Base-by-base conservation (phyloP, 2,113 vertebrate species). In the Bufo gargarizans region DNA sequence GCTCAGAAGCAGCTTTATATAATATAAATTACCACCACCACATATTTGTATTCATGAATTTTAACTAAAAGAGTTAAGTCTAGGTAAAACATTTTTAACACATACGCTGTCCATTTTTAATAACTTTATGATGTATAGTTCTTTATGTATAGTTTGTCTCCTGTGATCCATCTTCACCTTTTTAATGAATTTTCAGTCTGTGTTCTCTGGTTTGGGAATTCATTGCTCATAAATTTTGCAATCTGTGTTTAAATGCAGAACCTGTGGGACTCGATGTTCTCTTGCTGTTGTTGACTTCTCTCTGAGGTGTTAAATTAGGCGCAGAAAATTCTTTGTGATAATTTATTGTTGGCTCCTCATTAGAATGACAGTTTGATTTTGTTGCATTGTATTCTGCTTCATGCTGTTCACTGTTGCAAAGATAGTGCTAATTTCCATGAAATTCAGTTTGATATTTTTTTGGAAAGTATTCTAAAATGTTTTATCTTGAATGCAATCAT, bases 231-330 rank as follows among this genome's bases (percentile, higher is more conserved):
- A 88, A 84, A 88, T 84, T 84, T 88, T 88, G 72, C 78, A 84
- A 88, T 88, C 87, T 88, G 74, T 88, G 81, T 88, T 84, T 88
- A 88, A 88, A 88, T 78, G 87, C 81, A 88, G 72, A 78, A 53
- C 87, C 82, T 67, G 71, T 84, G 87, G 87, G 87, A 88, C 87
- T 88, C 47, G 49, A 84, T 88, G 87, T 88, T 84, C 87, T 84
- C 87, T 88, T 88, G 82, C 87, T 88, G 87, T 88, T 88, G 87
- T 84, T 88, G 87, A 88, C 72, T 84, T 84, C 82, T 84, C 87
- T 84, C 81, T 84, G 87, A 88, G 87, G 87, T 88, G 87, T 84
- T 84, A 88, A 88, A 88, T 88, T 78, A 88, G 81, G 87, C 87
- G 84, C 87, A 84, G 81, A 88, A 88, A 88, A 83, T 84, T 82